Percentiles rank a stretch among this genome's conserved stretches.
Conservation (phyloP, 2,797 vertebrate genomes). For the Siniperca obscura region DNA sequence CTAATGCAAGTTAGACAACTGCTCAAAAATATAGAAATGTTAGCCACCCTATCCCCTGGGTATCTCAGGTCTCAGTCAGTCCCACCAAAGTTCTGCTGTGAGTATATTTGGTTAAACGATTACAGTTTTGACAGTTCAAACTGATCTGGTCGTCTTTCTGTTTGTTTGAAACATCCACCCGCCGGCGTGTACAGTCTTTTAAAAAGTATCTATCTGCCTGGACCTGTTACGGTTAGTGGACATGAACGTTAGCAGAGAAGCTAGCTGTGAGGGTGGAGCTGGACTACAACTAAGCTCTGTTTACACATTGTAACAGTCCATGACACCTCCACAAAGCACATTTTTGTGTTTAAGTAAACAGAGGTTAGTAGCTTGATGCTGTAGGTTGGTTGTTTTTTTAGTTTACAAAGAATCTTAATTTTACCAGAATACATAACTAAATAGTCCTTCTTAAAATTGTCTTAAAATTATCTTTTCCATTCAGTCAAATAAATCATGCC, state of each 20-base stretch:
- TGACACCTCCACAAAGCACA: not conserved
- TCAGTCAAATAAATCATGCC: not conserved
- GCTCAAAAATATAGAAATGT: not conserved
- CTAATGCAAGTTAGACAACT: not conserved
- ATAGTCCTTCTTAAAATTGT: not conserved
- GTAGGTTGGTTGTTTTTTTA: not conserved
- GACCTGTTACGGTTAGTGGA: not conserved
- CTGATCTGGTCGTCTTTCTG: fast-evolving
- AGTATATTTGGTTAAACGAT: slow-evolving; percentile 30
- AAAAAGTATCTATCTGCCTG: not conserved
- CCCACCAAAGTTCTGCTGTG: slow-evolving; percentile 38
- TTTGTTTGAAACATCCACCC: not conserved
- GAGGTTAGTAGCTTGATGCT: not conserved
- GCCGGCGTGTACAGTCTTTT: fast-evolving
- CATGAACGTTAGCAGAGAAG: slow-evolving; percentile 36
- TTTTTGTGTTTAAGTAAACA: not conserved
- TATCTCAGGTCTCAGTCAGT: not conserved
- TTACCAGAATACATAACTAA: not conserved
- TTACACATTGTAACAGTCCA: not conserved
- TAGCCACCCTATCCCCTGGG: not conserved
- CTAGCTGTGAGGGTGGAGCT: slow-evolving; percentile 19
- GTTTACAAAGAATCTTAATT: not conserved
- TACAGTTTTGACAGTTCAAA: not conserved
- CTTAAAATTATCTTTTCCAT: not conserved
- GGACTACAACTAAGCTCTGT: not conserved